Evolutionary conservation across 2,113 vertebrate species (phyloP), one percentile per base, ranked within the genome.

Genomic region (Leucopsar rothschildi): DNA sequence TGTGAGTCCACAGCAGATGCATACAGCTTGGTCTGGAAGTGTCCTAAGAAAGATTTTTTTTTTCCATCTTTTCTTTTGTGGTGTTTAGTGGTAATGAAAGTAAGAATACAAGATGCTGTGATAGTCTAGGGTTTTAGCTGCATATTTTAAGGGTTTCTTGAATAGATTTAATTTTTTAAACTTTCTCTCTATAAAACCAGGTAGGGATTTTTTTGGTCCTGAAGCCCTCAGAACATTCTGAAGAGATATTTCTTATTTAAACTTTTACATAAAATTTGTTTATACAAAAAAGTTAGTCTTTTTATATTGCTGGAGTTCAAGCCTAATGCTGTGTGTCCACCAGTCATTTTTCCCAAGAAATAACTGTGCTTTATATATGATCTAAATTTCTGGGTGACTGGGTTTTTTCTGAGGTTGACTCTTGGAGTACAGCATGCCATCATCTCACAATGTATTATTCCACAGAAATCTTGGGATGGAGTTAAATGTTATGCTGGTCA

Each of bases 401-500:
- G 13, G 22, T 82, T 91, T 80, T 90, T 86, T 70, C 60, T 94
- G 79, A 70, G 63, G 60, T 47, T 90, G 56, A 83, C 64, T 68
- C 79, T 86, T 2, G 0, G 52, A 86, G 52, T 61, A 56, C 76
- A 86, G 23, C 56, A 70, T 70, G 23, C 71, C 68, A 73, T 91
- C 75, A 45, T 72, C 63, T 93, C 20, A 2, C 68, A 92, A 13
- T 17, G 52, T 52, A 68, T 37, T 56, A 56, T n/a, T 52, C 68
- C 21, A 4, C 55, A 93, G 86, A 96, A 76, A 83, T 22, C 85
- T 90, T 86, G 59, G 40, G 80, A 95, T 63, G 40, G 69, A 96
- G 60, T 70, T 97, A 93, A 94, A 93, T 83, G 24, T 80, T 94
- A 42, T 64, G 40, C 64, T 81, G 82, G 85, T 85, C 78, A 50